Base-by-base conservation (phyloP, 2,888 invertebrate species). In the Cosmia pyralina region DNA sequence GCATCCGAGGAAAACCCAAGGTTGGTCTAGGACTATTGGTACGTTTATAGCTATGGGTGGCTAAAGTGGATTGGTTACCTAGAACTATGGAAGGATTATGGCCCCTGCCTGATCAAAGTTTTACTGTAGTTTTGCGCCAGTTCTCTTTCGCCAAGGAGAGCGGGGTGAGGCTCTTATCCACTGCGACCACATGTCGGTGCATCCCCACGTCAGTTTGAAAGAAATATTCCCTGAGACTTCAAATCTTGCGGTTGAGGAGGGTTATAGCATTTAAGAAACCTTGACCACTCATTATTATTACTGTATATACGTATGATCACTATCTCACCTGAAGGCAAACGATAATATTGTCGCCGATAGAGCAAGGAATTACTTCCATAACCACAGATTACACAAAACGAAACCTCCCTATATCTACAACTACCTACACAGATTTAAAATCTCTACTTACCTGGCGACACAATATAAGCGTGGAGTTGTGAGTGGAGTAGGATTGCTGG, bases 381-480 rank as follows among this genome's bases (percentile, higher is more conserved):
- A 67, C 8, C 13, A 19, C 48, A 69, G 15, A 15, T 48, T 71
- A 70, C 55, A 72, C 19, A 46, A 46, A 55, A 70, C 10, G 2
- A 15, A 60, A 52, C 34, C 28, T 46, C 34, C 13, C 17, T 55
- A 41, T 46, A 38, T 38, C 17, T 60, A 52, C 48, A 44, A 17
- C 22, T 46, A 50, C 19, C 13, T 34, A 44, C 13, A 15, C 7
- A 34, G 69, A 69, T 70, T 70, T 57, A 77, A 65, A 73, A 80
- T 44, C 77, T 41, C 55, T 69, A 41, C 63, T 64, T 57, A 67
- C 46, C 34, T 50, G n/a, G 13, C 53, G 13, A 22, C 38, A 63
- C 63, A 59, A 69, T 80, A 81, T 66, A 69, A 67, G 58, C 66
- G 70, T 76, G 59, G 69, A 76, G 62, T 60, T 60, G 19, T 28